Evolutionary conservation across 2,888 invertebrate genomes (phyloP).

Genomic region (Lysandra bellargus): DNA sequence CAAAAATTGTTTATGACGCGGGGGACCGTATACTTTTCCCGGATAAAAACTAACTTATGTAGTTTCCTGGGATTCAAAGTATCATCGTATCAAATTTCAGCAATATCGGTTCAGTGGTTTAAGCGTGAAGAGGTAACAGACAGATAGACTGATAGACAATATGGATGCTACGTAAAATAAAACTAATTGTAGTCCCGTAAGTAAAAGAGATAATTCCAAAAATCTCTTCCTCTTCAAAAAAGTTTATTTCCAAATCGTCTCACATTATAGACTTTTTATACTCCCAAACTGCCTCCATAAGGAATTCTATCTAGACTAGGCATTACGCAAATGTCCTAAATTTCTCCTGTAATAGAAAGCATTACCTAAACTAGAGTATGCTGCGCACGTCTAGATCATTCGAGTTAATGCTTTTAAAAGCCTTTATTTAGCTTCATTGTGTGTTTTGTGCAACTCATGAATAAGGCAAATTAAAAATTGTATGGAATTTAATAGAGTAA

Average conservation of each 20-base stretch:
- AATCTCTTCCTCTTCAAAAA: neutral
- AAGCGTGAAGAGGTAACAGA: no score
- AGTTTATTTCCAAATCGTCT: neutral
- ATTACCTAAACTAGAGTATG: conserved; percentile 25
- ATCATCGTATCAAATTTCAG: no score
- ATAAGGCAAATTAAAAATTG: neutral
- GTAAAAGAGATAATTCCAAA: neutral
- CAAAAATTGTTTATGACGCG: no score
- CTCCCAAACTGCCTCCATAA: neutral
- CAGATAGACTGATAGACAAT: no score
- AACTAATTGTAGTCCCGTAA: neutral
- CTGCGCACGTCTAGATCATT: conserved; percentile 18
- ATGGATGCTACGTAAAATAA: neutral
- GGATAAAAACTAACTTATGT: no score
- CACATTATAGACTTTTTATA: neutral
- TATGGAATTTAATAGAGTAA: conserved; percentile 6
- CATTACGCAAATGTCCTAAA: conserved; percentile 34
- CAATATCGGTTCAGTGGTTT: no score
- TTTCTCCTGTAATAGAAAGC: conserved; percentile 29
- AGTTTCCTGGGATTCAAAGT: no score
- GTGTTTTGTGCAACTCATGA: neutral
- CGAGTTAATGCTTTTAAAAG: conserved; percentile 24
- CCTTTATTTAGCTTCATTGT: conserved; percentile 7
- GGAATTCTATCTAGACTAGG: conserved; percentile 21
- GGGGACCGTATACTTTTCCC: no score